Base-by-base conservation (phyloP, 2,113 vertebrate genomes). In the Litocranius walleri region DNA sequence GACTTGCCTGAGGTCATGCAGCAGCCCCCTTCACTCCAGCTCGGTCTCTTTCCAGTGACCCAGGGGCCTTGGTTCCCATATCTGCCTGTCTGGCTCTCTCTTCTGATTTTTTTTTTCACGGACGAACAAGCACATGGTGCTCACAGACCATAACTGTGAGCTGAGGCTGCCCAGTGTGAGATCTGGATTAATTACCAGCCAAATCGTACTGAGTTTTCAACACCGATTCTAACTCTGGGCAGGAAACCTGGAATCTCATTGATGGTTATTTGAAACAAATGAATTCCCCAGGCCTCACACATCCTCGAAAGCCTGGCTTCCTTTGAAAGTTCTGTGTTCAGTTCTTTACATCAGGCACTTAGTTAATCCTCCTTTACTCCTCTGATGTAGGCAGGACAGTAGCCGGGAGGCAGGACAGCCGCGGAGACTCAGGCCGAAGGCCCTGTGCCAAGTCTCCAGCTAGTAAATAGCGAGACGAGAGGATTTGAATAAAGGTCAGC, bases 191-290 rank as follows among this genome's bases (percentile, higher is more conserved):
- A 86, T 96, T 97, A 98, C 96, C 98, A 96, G 91, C 94, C 98
- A 95, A 94, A 61, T 56, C 52, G 1, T 87, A 95, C 93, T 87
- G 90, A 71, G 94, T 97, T 98, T 98, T 97, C 97, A 97, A 94
- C 95, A 88, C 97, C 1, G 85, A 95, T 91, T 97, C 92, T 96
- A 88, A 96, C 90, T 97, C 98, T 45, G 97, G 97, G 88, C 95
- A 97, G 95, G 93, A 96, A 97, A 98, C 82, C 95, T 96, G 96
- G 97, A 97, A 97, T 97, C 97, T 95, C 78, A 1, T 59, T 88
- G 97, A 97, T 82, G 96, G 94, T 97, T 95, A 94, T 92, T 97
- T 96, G 98, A 98, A 98, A 98, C 97, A 98, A 97, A 97, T 98
- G 97, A 97, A 98, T 98, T 98, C 95, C 96, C 98, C 96, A 98